A percentile compares a stretch with the other conserved stretches of the same genome.
phyloP scores from a whole-genome alignment of 2,888 invertebrate genomes.

The Pantelozetes paolii region DNA sequence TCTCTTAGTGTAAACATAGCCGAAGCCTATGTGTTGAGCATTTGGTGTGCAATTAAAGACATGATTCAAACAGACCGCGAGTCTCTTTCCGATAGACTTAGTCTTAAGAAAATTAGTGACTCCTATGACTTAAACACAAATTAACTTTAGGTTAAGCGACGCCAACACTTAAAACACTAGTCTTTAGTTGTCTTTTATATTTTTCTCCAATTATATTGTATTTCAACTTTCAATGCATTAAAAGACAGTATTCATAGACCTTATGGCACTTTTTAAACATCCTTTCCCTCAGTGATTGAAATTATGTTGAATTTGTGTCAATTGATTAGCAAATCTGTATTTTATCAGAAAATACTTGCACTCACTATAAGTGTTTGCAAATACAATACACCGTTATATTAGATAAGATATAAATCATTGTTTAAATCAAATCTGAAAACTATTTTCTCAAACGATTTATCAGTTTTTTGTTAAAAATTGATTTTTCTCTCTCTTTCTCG shows the following conservation, averaged over 20 bases:
- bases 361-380: too few species aligned
- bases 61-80: conserved; percentile 29
- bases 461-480: neutral
- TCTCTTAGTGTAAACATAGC: neutral
- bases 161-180: neutral
- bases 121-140: neutral
- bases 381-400: too few species aligned
- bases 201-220: neutral
- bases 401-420: too few species aligned
- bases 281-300: too few species aligned
- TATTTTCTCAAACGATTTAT: too few species aligned
- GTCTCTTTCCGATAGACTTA: conserved; percentile 28
- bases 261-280: too few species aligned
- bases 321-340: too few species aligned
- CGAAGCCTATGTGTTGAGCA: too few species aligned
- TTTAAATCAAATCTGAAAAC: too few species aligned
- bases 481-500: neutral
- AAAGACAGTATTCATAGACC: too few species aligned
- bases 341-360: too few species aligned
- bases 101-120: neutral
- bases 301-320: too few species aligned
- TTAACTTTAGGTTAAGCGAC: neutral
- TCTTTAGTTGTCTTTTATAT: neutral
- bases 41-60: neutral
- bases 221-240: neutral